phyloP scores from a whole-genome alignment of 2,888 invertebrate species.

The Periphyllus acericola region DNA sequence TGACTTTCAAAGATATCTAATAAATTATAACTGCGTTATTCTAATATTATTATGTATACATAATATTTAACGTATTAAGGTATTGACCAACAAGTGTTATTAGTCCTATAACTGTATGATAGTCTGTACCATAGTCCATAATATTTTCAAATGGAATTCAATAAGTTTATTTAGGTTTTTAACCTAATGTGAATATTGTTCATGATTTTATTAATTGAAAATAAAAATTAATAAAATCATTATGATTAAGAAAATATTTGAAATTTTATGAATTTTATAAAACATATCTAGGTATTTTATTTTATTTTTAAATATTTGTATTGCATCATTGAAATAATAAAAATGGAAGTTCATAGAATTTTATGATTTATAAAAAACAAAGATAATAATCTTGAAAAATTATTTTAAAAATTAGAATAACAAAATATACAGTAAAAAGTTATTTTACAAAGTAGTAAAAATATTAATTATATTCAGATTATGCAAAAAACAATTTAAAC shows the following conservation, averaged over 20 bases:
- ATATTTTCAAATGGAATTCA: no score
- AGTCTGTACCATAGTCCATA: no score
- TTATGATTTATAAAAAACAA: background rate
- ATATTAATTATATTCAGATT: background rate
- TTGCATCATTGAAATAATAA: background rate
- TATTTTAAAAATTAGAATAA: background rate
- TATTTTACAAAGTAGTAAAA: background rate
- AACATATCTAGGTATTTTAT: background rate
- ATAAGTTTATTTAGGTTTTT: no score
- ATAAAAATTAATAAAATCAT: no score
- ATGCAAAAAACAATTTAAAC: background rate
- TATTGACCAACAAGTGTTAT: background rate
- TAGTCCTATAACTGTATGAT: background rate
- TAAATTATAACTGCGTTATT: no score
- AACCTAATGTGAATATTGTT: no score
- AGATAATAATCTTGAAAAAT: background rate
- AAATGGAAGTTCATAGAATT: background rate
- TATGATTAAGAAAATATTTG: no score
- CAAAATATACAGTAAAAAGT: background rate
- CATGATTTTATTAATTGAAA: no score
- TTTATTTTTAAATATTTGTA: background rate
- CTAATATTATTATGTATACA: no score
- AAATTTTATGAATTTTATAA: no score
- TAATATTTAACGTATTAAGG: no score
- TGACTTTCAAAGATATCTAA: no score